Evolutionary conservation across 1,140 invertebrate genomes (phyloP), one percentile per base, ranked within the genome.

Genomic region (Heliconius hewitsoni): DNA sequence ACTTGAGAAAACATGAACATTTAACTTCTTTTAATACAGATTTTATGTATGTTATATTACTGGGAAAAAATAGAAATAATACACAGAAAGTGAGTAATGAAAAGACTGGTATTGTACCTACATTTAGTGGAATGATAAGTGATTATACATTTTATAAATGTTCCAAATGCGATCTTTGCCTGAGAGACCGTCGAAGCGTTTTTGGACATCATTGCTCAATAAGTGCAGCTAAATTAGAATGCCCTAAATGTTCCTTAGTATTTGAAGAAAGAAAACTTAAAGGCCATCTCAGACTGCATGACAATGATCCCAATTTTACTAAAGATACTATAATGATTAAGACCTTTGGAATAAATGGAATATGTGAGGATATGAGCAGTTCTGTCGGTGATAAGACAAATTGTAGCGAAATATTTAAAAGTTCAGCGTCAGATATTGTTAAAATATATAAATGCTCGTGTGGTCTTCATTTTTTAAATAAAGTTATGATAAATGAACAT

Each of bases 391-490:
- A 57, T 27, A n/a, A 57, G n/a, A 23, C 19, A 19, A 27, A 66
- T 66, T 5, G 9, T 13, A 30, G 23, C 5, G 11, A 66, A 66
- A 11, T 27, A 8, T 66, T 30, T 27, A 66, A 66, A 30, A 30
- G 13, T 27, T 30, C 27, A 16, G 30, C 60, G 11, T 66, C 4
- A 42, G 71, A 39, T 9, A 42, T 60, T 13, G 78, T 66, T 18
- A 85, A 81, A 71, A 73, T 92, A 57, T 92, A 89, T 80, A 90
- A 86, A 81, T 92, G 89, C 77, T 13, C 71, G 11, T 93, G 91
- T 81, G 88, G 87, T 9, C 77, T 90, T 52, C 85, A 92, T 84
- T 90, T 88, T 82, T 72, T 92, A 60, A 83, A 85, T 46, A 57
- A 84, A 77, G 18, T 34, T 42, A 80, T 78, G 78, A 81, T 84